Base-by-base conservation (phyloP, 2,888 invertebrate genomes). In the Microchrysa polita region DNA sequence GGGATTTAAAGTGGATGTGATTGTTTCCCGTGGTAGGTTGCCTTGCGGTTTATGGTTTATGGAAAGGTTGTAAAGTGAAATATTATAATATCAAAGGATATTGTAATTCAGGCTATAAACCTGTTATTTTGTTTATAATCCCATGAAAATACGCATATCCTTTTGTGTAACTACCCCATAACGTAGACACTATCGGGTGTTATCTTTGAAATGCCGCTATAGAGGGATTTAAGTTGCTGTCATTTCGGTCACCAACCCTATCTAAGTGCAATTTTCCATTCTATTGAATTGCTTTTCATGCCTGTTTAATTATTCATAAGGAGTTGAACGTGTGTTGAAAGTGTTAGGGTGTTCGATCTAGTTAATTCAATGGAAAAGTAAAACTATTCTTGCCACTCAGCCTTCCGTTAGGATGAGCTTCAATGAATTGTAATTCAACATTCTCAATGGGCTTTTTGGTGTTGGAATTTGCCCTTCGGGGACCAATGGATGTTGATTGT, bases 211-310 rank as follows among this genome's bases (percentile, higher is more conserved):
- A 48, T 48, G 48, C 16, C 48, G 7, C 12, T 48, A 12, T 2
- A n/a, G 16, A 7, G 4, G 4, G 14, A 48, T 48, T 48, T n/a
- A 48, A 12, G 14, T 48, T 48, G 12, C 16, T 48, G 48, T 48
- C 48, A 4, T 48, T 10, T 48, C 16, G 12, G 48, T 48, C 48
- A 48, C 16, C 14, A 48, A n/a, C 14, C 16, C 48, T 48, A n/a
- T 12, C 48, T 48, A 59, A 59, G 59, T 59, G 59, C 59, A 59
- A 59, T 59, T 59, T 59, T 59, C 59, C 59, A 27, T 23, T 27
- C 59, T 59, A 59, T 59, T 59, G 59, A 27, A 59, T 59, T 27
- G 22, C 59, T 14, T 59, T 14, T 23, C 23, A 59, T 23, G 59
- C 27, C 59, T 23, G 27, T 59, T 59, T 59, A 59, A 59, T 59